Base-by-base conservation (phyloP, 1,140 invertebrate species). In the Glossosoma conforme region DNA sequence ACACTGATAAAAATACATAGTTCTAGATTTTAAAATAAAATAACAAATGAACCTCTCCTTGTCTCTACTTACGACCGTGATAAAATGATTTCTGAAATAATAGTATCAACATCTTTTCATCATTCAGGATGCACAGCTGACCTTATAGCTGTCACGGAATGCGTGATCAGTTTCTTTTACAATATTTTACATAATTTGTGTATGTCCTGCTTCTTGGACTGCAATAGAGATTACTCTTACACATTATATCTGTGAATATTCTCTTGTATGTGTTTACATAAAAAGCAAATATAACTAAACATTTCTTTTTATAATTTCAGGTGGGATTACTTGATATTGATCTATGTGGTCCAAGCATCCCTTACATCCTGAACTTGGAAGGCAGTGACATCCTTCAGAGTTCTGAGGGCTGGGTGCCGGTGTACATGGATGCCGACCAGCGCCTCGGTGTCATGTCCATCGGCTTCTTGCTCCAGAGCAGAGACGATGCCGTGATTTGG, bases 301-400 rank as follows among this genome's bases (percentile, higher is more conserved):
- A 14, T 36, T 5, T 36, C 33, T 9, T 36, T 36, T 36, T 36
- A 9, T 36, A 36, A 33, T 48, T 30, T 10, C 17, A 95, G 89
- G 91, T 97, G 60, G 95, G 93, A 4, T 65, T 98, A 19, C 74
- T 98, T 33, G 95, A 98, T 74, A 82, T 97, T 51, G 95, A 98
- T 70, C 80, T 98, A 40, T 97, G 94, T 78, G 95, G 95, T 5
- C 95, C 95, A 1, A 93, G 89, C 67, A 83, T 95, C 40, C 92
- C 93, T 4, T 83, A 86, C 61, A 80, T 95, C 60, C 73, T 96
- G 46, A 86, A 89, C 55, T 68, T 95, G 9, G 86, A 92, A 69
- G 78, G 76, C 6, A 77, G 82, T 63, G 84, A 86, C 69, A 83
- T 95, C 25, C 86, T 88, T 60, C 88, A 93, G 67, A 87, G 86